Base-by-base conservation (phyloP, 2,888 invertebrate species). In the Argyra leucocephala region DNA sequence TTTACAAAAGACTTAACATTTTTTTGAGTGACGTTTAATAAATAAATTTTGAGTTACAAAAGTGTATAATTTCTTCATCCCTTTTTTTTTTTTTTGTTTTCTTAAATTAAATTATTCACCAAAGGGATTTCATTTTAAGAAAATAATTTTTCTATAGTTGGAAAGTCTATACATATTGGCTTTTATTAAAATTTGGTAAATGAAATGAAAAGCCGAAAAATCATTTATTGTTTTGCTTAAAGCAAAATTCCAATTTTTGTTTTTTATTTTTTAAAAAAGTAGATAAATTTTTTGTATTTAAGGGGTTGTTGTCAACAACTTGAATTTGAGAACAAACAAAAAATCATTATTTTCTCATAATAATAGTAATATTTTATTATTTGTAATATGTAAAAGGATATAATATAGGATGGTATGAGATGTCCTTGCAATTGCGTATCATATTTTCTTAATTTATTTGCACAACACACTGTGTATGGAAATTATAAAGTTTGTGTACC, bases 391-490 rank as follows among this genome's bases (percentile, higher is more conserved):
- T 48, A 37, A 10, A 15, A 12, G 15, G 6, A 12, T 5, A 48
- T 18, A 31, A 10, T 31, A 12, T 31, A 31, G 12, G 31, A 10
- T 31, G 31, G 12, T 31, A 31, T 26, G 48, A 5, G n/a, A 5
- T 48, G 48, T 48, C 48, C 48, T 48, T 48, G 48, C 48, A 18
- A n/a, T 48, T 48, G 48, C 48, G n/a, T 48, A 48, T 48, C n/a
- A 48, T 3, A 48, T 48, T 48, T 48, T 48, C 5, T 9, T 3
- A 1, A 10, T 31, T 31, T 31, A 10, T 31, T 31, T n/a, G n/a
- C n/a, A n/a, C n/a, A n/a, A n/a, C n/a, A n/a, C n/a, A n/a, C n/a
- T n/a, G n/a, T n/a, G n/a, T n/a, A n/a, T n/a, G n/a, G n/a, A n/a
- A n/a, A n/a, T n/a, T n/a, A n/a, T n/a, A n/a, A n/a, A n/a, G n/a